phyloP scores from a whole-genome alignment of 64 coral and sea anemone species.

The Montipora foliosa region DNA sequence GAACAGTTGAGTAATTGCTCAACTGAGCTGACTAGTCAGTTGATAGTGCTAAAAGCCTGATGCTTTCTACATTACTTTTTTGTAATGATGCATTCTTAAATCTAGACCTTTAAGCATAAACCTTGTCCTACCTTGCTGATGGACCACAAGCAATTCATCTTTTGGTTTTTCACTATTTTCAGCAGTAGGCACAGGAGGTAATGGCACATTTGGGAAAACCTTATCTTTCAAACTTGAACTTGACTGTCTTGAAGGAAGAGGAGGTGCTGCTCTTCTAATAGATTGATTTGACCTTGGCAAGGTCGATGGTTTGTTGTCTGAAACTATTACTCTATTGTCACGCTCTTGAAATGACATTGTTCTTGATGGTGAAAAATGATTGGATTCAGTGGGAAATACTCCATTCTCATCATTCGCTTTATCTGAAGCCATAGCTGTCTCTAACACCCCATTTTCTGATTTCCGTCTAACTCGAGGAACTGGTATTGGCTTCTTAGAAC shows the following conservation, averaged over 20 bases:
- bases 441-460: background rate
- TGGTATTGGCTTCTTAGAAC: constrained; percentile 19
- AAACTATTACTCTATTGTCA: background rate
- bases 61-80: no score
- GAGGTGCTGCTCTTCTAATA: background rate
- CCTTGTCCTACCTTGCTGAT: background rate
- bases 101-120: background rate
- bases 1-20: no score
- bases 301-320: constrained; percentile 6
- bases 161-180: background rate
- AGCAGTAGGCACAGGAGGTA: background rate
- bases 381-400: background rate
- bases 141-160: background rate
- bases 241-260: background rate
- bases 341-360: constrained; percentile 8
- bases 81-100: no score
- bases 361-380: background rate
- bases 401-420: background rate
- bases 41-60: no score
- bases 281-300: background rate
- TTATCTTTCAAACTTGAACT: background rate
- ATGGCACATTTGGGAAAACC: background rate
- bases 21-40: no score
- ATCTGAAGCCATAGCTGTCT: background rate
- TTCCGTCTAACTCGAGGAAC: background rate